These are phyloP conservation scores for Lithophane semibrunnea DNA, from an alignment of 2,888 invertebrate species.

Conservation along the genomic window DNA sequence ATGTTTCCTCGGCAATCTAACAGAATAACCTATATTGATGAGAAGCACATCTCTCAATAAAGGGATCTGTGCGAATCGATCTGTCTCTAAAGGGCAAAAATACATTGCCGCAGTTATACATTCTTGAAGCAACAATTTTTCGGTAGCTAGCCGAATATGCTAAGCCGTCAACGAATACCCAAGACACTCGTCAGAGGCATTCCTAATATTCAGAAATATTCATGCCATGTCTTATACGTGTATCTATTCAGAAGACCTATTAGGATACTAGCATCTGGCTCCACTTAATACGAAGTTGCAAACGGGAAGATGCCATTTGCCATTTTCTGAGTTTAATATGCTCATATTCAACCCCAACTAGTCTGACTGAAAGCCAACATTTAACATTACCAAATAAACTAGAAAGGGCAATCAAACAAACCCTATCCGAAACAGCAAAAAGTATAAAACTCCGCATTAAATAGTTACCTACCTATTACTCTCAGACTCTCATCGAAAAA, in stretches of 20 bases:
- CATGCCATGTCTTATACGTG: neutral
- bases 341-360: conserved; percentile 1
- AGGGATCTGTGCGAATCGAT: conserved; percentile 16
- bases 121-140: conserved; percentile 11
- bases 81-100: conserved; percentile 18
- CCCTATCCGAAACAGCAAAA: conserved; percentile 1
- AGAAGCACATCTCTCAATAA: conserved; percentile 7
- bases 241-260: neutral
- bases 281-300: neutral
- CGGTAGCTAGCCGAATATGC: conserved; percentile 12
- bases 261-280: neutral
- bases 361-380: neutral
- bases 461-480: neutral
- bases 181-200: neutral
- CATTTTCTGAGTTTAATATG: neutral
- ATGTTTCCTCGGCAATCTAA: conserved; percentile 9
- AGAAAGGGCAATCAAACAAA: conserved; percentile 2
- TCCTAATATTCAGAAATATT: conserved; percentile 26
- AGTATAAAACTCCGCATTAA: neutral
- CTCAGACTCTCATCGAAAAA: conserved; percentile 3
- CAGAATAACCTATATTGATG: conserved; percentile 30
- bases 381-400: no score
- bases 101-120: conserved; percentile 5
- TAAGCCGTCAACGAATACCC: conserved; percentile 4
- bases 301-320: neutral